A percentile compares a stretch with the other conserved stretches of the same genome.
phyloP scores from a whole-genome alignment of 2,888 invertebrate species.

The Drosophila limbata region DNA sequence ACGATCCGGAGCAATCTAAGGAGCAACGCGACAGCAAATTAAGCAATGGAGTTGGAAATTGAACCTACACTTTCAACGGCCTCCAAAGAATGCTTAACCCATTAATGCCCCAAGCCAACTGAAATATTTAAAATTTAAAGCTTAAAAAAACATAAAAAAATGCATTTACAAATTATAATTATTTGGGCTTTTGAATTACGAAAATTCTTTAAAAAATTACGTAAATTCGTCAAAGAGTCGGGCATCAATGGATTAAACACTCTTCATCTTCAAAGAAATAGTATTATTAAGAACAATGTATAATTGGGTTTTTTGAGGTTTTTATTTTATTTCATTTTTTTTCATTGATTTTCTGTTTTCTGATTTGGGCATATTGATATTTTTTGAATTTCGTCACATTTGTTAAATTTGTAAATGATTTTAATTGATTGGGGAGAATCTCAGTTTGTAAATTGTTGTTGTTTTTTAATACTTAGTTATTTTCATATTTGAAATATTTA shows the following conservation, averaged over 20 bases:
- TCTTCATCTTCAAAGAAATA: background rate
- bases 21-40: slow-evolving; percentile 52
- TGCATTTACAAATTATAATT: slow-evolving; percentile 37
- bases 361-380: slow-evolving; percentile 32
- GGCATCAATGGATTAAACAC: slow-evolving; percentile 7
- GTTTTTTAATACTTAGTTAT: slow-evolving; percentile 46
- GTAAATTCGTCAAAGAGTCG: background rate
- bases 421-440: slow-evolving; percentile 38
- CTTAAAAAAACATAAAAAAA: background rate
- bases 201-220: background rate
- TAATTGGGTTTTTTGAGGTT: slow-evolving; percentile 38
- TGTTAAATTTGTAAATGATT: slow-evolving; percentile 6
- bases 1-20: slow-evolving; percentile 24
- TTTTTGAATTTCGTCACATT: slow-evolving; percentile 16
- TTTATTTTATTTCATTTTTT: slow-evolving; percentile 32
- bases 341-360: background rate
- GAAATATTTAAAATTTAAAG: background rate
- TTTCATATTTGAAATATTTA: slow-evolving; percentile 47
- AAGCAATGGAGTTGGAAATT: slow-evolving; percentile 57
- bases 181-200: background rate
- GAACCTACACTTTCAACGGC: background rate
- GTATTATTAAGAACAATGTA: slow-evolving; percentile 25
- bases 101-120: background rate
- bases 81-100: background rate
- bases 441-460: slow-evolving; percentile 25